These are phyloP conservation scores for Rissa tridactyla DNA, from an alignment of 2,113 vertebrate genomes.

Conservation along the genomic window DNA sequence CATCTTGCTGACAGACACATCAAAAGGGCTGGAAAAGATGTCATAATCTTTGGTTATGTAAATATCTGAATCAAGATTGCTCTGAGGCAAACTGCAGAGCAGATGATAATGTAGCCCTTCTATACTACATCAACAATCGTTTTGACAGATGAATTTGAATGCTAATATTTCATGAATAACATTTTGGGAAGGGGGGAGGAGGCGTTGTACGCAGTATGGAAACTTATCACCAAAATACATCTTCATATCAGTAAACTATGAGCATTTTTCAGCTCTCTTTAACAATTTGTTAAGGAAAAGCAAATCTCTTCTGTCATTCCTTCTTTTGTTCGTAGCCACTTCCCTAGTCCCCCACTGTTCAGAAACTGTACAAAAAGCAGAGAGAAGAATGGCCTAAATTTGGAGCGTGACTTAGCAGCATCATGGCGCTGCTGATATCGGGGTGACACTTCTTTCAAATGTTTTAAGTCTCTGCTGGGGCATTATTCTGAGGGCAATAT, in stretches of 20 bases:
- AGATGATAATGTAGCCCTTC: conserved; percentile 54
- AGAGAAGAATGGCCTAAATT: not conserved
- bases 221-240: conserved; percentile 2
- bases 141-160: conserved; percentile 67
- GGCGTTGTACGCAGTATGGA: not conserved
- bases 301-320: not conserved
- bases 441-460: not conserved
- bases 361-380: not conserved
- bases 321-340: not conserved
- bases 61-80: conserved; percentile 62
- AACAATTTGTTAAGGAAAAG: not conserved
- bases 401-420: not conserved
- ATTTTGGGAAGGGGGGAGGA: not conserved
- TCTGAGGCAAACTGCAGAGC: conserved; percentile 57
- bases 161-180: conserved; percentile 48
- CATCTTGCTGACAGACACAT: conserved; percentile 62
- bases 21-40: conserved; percentile 43
- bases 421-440: not conserved
- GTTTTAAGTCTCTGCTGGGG: not conserved
- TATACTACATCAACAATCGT: conserved; percentile 40
- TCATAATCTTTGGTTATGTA: conserved; percentile 73
- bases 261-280: not conserved
- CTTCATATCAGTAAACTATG: not conserved
- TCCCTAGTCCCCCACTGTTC: not conserved
- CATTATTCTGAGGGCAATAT: not conserved